Evolutionary conservation across 2,888 invertebrate genomes (phyloP).

Genomic region (Metacarcinus magister): DNA sequence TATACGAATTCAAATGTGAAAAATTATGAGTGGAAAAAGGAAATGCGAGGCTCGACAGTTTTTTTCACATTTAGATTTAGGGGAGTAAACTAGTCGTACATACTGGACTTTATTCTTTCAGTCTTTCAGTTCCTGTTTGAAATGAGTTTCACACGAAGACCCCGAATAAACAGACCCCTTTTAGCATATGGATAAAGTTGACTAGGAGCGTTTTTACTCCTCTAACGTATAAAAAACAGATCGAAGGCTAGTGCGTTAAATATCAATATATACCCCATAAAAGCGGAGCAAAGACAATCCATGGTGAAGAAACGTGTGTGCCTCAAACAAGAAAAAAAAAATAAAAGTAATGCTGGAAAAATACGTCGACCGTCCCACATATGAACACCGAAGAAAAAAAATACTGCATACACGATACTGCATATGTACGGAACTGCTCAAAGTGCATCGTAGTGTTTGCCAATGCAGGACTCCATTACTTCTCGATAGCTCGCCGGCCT

Average conservation of each 20-base stretch:
- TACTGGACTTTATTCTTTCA: not conserved
- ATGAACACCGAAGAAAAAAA: not conserved
- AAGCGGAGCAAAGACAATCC: not conserved
- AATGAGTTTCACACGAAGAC: not conserved
- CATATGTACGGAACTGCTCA: constrained; percentile 42
- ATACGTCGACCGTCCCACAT: not conserved
- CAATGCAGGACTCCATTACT: constrained; percentile 54
- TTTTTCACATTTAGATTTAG: constrained; percentile 17
- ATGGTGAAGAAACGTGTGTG: not conserved
- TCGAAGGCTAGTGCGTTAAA: not conserved
- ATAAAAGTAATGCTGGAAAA: not conserved
- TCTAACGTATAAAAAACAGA: no score
- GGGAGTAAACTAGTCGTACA: not conserved
- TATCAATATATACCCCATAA: not conserved
- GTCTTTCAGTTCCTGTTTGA: not conserved
- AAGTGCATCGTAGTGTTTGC: constrained; percentile 52
- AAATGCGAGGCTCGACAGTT: not conserved
- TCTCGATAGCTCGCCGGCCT: constrained; percentile 50
- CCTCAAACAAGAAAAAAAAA: not conserved
- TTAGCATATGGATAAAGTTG: not conserved
- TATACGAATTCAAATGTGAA: constrained; percentile 22
- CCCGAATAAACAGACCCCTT: not conserved
- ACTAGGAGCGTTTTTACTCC: no score
- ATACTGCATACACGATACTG: constrained; percentile 37
- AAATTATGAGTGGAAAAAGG: not conserved